Percentiles rank a stretch among this genome's conserved stretches.
phyloP scores from a whole-genome alignment of 1,140 invertebrate species.

The Bicyclus anynana region DNA sequence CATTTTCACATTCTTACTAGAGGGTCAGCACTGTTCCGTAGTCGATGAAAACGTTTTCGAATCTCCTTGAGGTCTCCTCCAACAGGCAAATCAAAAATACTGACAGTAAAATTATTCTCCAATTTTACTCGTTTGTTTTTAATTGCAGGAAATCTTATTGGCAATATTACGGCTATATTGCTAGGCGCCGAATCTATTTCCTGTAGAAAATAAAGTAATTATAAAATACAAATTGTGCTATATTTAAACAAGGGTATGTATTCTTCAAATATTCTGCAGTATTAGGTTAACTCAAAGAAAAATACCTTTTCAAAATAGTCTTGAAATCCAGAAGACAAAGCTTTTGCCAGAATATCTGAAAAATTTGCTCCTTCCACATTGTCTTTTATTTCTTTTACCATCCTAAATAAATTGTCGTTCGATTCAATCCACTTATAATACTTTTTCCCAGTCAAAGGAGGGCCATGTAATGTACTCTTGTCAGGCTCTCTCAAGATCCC shows the following conservation, averaged over 20 bases:
- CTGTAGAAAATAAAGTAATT: conserved; percentile 28
- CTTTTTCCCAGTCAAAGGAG: conserved; percentile 53
- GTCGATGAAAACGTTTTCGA: conserved; percentile 25
- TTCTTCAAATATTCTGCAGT: too few species aligned
- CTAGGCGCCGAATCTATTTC: conserved; percentile 40
- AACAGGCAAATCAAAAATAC: conserved; percentile 45
- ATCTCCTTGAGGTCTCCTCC: conserved; percentile 32
- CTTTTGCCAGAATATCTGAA: conserved; percentile 59
- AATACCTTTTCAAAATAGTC: conserved; percentile 60
- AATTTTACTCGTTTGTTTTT: conserved; percentile 23
- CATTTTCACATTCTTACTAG: conserved; percentile 33
- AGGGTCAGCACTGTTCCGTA: conserved; percentile 44
- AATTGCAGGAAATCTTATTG: conserved; percentile 39
- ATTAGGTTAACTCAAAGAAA: not conserved
- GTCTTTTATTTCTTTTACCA: conserved; percentile 63
- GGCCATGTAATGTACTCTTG: conserved; percentile 53
- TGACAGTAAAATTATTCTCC: conserved; percentile 52
- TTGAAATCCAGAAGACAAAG: conserved; percentile 56
- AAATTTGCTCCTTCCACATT: conserved; percentile 43
- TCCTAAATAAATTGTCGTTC: conserved; percentile 47
- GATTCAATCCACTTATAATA: conserved; percentile 58
- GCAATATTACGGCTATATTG: conserved; percentile 47
- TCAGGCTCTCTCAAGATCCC: conserved; percentile 59
- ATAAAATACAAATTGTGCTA: too few species aligned
- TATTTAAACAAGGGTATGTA: too few species aligned